Conservation (phyloP, 1,140 invertebrate species). For the Papilio helenus region DNA sequence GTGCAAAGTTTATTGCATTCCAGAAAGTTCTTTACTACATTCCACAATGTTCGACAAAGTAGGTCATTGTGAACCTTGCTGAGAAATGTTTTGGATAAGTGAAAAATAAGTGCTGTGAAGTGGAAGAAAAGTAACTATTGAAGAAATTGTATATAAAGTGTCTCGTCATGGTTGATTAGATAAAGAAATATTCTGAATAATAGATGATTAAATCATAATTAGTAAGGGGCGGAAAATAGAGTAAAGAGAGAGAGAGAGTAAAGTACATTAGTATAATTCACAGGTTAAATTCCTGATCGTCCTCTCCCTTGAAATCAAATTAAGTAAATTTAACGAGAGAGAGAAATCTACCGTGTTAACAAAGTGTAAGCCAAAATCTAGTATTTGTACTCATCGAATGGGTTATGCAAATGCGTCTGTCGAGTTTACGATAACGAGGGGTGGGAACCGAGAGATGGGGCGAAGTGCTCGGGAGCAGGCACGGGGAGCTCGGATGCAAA, state of each 20-base stretch:
- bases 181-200: neutral
- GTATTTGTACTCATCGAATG: slow-evolving; percentile 19
- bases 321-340: neutral
- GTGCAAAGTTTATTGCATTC: slow-evolving; percentile 22
- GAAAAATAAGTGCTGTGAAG: neutral
- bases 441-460: neutral
- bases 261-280: too few relatives aligned
- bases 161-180: neutral
- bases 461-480: slow-evolving; percentile 19
- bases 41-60: slow-evolving; percentile 18
- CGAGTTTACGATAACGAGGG: slow-evolving; percentile 30
- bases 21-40: slow-evolving; percentile 19
- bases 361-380: slow-evolving; percentile 6
- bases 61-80: slow-evolving; percentile 9
- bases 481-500: slow-evolving; percentile 17
- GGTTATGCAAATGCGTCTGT: slow-evolving; percentile 34
- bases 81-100: slow-evolving; percentile 2
- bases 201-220: neutral
- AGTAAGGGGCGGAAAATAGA: too few relatives aligned
- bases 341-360: neutral
- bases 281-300: neutral
- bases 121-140: neutral
- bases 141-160: neutral
- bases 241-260: too few relatives aligned
- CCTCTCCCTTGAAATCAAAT: neutral